These are phyloP conservation scores for Beroe forskalii DNA, from an alignment of 37 sponge, comb jelly and placozoan genomes.

Conservation along the genomic window DNA sequence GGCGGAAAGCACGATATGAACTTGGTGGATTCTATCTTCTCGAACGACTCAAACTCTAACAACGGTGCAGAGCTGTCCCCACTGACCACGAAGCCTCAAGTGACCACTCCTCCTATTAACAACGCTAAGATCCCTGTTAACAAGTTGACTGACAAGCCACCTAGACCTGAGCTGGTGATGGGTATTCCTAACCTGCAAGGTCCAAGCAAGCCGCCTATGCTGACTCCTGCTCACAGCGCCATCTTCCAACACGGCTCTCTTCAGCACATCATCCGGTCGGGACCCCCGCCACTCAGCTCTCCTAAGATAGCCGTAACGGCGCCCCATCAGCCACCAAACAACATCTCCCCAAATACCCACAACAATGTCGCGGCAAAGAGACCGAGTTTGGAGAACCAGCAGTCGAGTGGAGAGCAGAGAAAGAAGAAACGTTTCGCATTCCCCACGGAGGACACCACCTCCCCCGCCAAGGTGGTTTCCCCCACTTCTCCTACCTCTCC, in stretches of 20 bases:
- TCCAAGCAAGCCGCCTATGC: constrained; percentile 54
- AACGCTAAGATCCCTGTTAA: constrained; percentile 26
- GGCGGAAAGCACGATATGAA: constrained; percentile 52
- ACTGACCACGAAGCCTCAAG: neutral
- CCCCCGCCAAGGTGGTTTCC: constrained; percentile 34
- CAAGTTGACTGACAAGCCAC: constrained; percentile 33
- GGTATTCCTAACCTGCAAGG: constrained; percentile 65
- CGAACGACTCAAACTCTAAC: constrained; percentile 29
- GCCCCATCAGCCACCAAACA: neutral
- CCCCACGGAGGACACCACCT: constrained; percentile 17
- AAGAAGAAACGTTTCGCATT: constrained; percentile 61
- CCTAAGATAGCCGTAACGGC: constrained; percentile 54
- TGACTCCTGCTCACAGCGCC: constrained; percentile 44
- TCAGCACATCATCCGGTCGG: constrained; percentile 41
- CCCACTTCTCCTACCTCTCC: constrained; percentile 55
- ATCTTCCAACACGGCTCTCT: constrained; percentile 4
- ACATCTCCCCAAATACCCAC: no score
- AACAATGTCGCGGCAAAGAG: constrained; percentile 31
- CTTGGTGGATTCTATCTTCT: constrained; percentile 64
- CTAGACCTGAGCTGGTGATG: constrained; percentile 63
- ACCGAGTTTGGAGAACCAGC: neutral
- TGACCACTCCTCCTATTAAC: constrained; percentile 28
- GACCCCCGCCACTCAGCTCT: constrained; percentile 48
- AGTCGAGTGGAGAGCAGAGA: constrained; percentile 33
- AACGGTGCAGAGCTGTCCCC: constrained; percentile 40